Evolutionary conservation across 30 jellyfish, hydroid and myxozoan genomes (phyloP), one percentile per base, ranked within the genome.

Genomic region (Aurelia aurita): DNA sequence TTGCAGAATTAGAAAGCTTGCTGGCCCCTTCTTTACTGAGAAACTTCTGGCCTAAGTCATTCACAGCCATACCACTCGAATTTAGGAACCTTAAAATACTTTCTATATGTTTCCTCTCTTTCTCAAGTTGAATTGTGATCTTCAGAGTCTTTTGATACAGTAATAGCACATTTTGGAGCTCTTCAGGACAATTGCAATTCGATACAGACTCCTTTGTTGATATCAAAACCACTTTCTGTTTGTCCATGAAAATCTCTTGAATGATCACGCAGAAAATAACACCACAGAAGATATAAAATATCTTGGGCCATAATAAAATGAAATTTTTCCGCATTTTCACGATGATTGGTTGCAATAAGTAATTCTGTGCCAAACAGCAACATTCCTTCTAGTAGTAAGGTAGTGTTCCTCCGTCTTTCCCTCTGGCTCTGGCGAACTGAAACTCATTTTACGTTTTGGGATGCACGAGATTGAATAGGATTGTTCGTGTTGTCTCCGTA

Each of bases 231-330:
- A 3, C 23, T 22, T 14, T 22, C 47, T 16, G 9, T 6, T 46
- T 55, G 32, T 74, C 47, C 35, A 16, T 64, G 27, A 18, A 19
- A 25, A 74, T 44, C 46, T 74, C 86, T 19, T 44, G 23, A 61
- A 54, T 54, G 11, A 55, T 14, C 75, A 55, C 14, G 47, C 61
- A 54, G 7, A 74, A 2, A 28, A 57, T 15, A 25, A 61, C 86
- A 22, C 86, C 86, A 29, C 74, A 74, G 6, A 74, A 27, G 66
- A 74, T 58, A 31, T 74, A 57, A 9, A 74, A 32, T 35, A 74
- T n/a, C 26, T 2, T 74, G 11, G 77, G 66, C 9, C 55, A 28
- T 0, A 55, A n/a, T 11, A 54, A 35, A 34, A 63, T 27, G 63
- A 26, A 3, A 29, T 74, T 74, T 39, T 65, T 69, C 81, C 49